Evolutionary conservation across 2,113 vertebrate genomes (phyloP).

Genomic region (Mellivora capensis): DNA sequence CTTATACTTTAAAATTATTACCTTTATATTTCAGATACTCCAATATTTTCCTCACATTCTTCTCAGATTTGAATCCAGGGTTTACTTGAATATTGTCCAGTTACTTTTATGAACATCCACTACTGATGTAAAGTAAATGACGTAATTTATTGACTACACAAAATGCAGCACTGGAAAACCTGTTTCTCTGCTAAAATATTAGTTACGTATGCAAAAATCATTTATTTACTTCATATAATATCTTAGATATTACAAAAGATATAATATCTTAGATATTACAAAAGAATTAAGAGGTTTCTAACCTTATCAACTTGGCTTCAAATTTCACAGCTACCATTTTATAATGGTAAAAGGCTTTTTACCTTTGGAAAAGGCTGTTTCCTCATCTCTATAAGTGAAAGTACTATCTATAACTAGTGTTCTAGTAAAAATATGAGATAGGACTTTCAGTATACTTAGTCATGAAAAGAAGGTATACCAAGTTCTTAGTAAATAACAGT

Average conservation of each 20-base stretch:
- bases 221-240: not conserved
- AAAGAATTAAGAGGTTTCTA: not conserved
- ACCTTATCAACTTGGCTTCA: not conserved
- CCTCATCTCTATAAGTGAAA: not conserved
- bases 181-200: not conserved
- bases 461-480: not conserved
- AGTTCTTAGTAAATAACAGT: not conserved
- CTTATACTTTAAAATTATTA: constrained; percentile 19
- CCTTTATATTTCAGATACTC: not conserved
- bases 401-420: not conserved
- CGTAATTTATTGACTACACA: not conserved
- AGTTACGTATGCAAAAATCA: not conserved
- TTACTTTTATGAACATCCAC: not conserved
- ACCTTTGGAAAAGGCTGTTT: not conserved
- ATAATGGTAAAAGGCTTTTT: not conserved
- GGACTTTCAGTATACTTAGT: not conserved
- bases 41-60: not conserved
- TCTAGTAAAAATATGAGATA: not conserved
- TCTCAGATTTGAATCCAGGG: constrained; percentile 36
- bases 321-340: not conserved
- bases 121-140: not conserved
- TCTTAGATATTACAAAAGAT: not conserved
- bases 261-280: not conserved
- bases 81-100: constrained; percentile 17
- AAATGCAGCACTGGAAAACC: not conserved